Evolutionary conservation across 2,113 vertebrate species (phyloP), one percentile per base, ranked within the genome.

Genomic region (Callionymus lyra): DNA sequence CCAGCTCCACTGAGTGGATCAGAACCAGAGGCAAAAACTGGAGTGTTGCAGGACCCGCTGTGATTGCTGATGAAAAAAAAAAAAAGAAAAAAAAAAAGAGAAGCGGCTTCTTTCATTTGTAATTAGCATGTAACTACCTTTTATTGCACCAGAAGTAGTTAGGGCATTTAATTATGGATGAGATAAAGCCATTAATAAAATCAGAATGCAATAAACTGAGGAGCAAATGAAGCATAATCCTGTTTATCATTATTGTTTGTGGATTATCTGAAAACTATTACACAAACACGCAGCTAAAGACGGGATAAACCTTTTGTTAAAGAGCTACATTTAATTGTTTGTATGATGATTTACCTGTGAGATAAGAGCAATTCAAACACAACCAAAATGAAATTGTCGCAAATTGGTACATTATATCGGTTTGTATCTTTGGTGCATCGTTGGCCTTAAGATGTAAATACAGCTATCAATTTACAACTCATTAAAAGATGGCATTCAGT

Each of bases 171-270:
- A 75, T 77, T 77, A 70, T 61, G 54, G 52, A 53, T 56, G 53
- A 66, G 63, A 72, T 74, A 50, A 71, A 69, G 67, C 34, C 50
- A 70, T 77, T 68, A 69, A 67, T 70, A 68, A 64, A 63, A 69
- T 38, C 49, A 66, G 64, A 64, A 68, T 62, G 61, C 66, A 70
- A 67, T 69, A 61, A 73, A 57, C 43, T 42, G 38, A 13, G 48
- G 34, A 42, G 52, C 59, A 2, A 38, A 50, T 31, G 46, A 64
- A 48, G 64, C 47, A 55, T 58, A 38, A 43, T 39, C 38, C 19
- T 41, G 59, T 59, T 64, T 61, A 55, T 65, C 52, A 39, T 55
- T 53, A 53, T 32, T 3, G 35, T 45, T 45, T 44, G 10, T 18
- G 56, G 10, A 18, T 41, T 65, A 41, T 60, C 45, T 34, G 46